phyloP scores from a whole-genome alignment of 1,140 invertebrate genomes.

The Streblospio benedicti region DNA sequence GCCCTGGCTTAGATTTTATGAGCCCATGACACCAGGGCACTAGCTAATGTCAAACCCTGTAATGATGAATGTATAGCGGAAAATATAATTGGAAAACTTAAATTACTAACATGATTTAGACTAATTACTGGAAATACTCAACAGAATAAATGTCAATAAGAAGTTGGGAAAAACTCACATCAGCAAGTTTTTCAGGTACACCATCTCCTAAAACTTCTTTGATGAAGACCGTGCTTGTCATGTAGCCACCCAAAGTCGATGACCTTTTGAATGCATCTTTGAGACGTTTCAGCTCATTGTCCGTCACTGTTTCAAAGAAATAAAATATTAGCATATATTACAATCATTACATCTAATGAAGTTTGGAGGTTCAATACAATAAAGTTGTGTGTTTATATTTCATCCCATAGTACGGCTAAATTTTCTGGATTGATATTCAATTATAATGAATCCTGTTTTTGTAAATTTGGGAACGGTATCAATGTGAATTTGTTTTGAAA shows the following conservation, averaged over 20 bases:
- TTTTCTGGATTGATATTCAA: neutral
- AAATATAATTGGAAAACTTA: no score
- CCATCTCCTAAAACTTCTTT: conserved; percentile 75
- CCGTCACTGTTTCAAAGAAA: conserved; percentile 69
- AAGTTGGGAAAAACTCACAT: no score
- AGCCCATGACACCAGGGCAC: no score
- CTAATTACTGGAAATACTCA: no score
- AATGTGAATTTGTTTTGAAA: neutral
- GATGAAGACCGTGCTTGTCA: conserved; percentile 66
- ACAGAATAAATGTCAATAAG: no score
- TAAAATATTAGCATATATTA: conserved; percentile 36
- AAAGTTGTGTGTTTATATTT: no score
- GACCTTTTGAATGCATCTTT: conserved; percentile 76
- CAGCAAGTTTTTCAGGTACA: conserved; percentile 66
- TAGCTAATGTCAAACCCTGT: no score
- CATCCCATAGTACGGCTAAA: neutral
- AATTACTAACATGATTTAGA: no score
- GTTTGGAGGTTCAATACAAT: neutral
- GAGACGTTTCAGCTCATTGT: conserved; percentile 67
- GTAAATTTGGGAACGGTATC: neutral
- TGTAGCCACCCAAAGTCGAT: conserved; percentile 59
- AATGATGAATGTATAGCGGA: no score
- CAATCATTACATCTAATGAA: neutral
- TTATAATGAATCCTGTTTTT: neutral
- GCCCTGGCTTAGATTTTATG: no score